Evolutionary conservation across 2,888 invertebrate genomes (phyloP), one percentile per base, ranked within the genome.

Genomic region (Ligdia adustata): DNA sequence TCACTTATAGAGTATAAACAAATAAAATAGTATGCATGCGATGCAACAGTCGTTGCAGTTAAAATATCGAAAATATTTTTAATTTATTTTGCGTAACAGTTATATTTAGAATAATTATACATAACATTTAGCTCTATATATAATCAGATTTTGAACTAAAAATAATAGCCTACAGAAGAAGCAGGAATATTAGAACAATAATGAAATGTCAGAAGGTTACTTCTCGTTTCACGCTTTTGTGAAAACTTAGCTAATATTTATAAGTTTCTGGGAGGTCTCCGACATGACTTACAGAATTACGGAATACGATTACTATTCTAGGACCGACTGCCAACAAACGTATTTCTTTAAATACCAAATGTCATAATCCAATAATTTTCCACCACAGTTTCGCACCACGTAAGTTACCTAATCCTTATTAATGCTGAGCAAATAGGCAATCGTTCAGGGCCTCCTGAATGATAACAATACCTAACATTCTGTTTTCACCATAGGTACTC

Each of bases 401-500:
- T 18, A 15, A 3, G 16, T 18, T 14, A 15, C 29, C 15, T 7
- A 22, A 20, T 9, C 9, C 28, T 48, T 43, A 48, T 48, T 34
- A 16, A 7, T n/a, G 28, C 11, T 35, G 27, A 35, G 26, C 31
- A 50, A 50, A 50, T 40, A 50, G 16, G 32, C 11, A 34, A 5
- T 37, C 14, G 27, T 34, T 44, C 50, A 50, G 43, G 44, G 50
- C 31, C 48, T 33, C 15, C 40, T 37, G 32, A 32, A 44, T 39
- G 50, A 44, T 50, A 44, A 50, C 27, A 13, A 34, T 18, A 28
- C 20, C 29, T 44, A 29, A 29, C 35, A 35, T 44, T 50, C n/a
- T 15, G 35, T 31, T 44, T 50, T 35, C n/a, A n/a, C n/a, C n/a
- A n/a, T n/a, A n/a, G n/a, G n/a, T n/a, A n/a, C n/a, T n/a, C n/a